These are phyloP conservation scores for Trematocara stigmaticum DNA, from an alignment of 2,113 vertebrate species.

Conservation along the genomic window DNA sequence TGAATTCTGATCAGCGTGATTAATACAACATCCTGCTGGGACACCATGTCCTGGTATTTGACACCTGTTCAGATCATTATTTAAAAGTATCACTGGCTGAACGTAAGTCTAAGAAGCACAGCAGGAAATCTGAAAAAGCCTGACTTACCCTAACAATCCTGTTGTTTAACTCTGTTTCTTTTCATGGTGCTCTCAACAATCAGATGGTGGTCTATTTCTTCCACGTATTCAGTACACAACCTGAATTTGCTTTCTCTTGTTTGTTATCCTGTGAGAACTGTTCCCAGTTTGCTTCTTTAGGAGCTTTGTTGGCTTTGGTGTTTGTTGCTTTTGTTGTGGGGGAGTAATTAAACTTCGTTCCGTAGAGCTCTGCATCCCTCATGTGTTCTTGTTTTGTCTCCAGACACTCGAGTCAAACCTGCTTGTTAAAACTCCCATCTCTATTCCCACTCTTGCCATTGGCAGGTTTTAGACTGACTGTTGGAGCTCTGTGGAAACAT, in stretches of 20 bases:
- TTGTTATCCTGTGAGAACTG: not conserved
- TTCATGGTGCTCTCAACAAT: not conserved
- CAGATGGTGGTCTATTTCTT: not conserved
- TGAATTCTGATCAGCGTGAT: not conserved
- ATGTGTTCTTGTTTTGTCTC: not conserved
- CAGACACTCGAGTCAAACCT: not conserved
- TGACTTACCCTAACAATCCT: not conserved
- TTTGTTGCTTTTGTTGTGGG: constrained; percentile 21
- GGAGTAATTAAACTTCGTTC: constrained; percentile 26
- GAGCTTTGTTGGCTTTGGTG: not conserved
- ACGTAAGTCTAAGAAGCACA: not conserved
- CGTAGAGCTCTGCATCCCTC: not conserved
- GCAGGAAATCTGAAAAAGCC: not conserved
- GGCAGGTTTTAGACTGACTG: not conserved
- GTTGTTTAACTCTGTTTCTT: not conserved
- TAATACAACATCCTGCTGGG: not conserved
- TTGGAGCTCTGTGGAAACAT: not conserved
- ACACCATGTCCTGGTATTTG: not conserved
- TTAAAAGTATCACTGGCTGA: not conserved
- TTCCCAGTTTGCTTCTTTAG: not conserved
- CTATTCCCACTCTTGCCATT: not conserved
- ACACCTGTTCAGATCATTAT: not conserved
- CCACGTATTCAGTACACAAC: not conserved
- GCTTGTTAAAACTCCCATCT: constrained; percentile 24
- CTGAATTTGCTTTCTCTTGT: not conserved